Evolutionary conservation across 2,113 vertebrate species (phyloP).

Genomic region (Centropus bengalensis): DNA sequence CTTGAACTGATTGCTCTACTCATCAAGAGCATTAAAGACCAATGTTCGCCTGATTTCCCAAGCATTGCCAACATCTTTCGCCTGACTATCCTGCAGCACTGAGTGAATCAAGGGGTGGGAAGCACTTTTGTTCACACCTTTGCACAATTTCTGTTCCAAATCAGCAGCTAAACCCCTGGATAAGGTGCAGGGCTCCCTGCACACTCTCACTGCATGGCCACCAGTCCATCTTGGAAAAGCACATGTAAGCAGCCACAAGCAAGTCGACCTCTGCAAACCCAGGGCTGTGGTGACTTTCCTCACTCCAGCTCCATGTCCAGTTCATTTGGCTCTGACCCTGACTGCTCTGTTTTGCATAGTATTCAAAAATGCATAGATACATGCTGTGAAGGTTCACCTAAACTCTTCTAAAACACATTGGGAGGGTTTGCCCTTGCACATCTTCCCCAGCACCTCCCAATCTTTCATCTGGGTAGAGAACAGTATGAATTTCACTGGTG

Average conservation of each 20-base stretch:
- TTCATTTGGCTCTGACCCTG: not conserved
- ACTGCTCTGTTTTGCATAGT: too few species aligned
- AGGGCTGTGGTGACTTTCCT: not conserved
- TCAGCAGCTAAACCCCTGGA: not conserved
- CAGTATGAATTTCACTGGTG: not conserved
- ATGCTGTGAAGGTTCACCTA: not conserved
- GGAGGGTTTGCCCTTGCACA: not conserved
- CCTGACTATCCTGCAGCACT: not conserved
- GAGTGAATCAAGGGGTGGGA: not conserved
- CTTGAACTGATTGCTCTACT: not conserved
- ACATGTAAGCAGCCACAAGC: fast-evolving
- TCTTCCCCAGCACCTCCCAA: not conserved
- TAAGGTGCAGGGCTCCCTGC: not conserved
- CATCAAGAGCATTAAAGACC: not conserved
- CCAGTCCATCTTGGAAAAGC: not conserved
- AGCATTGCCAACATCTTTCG: not conserved
- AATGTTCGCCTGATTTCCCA: not conserved
- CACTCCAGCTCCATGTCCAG: not conserved
- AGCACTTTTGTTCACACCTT: not conserved
- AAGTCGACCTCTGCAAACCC: fast-evolving
- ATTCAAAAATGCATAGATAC: not conserved
- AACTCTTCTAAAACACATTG: not conserved
- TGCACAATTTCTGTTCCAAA: not conserved
- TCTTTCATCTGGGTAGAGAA: not conserved
- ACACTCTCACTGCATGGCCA: fast-evolving